Conservation (phyloP, 2,113 vertebrate species). For the Gopherus evgoodei region DNA sequence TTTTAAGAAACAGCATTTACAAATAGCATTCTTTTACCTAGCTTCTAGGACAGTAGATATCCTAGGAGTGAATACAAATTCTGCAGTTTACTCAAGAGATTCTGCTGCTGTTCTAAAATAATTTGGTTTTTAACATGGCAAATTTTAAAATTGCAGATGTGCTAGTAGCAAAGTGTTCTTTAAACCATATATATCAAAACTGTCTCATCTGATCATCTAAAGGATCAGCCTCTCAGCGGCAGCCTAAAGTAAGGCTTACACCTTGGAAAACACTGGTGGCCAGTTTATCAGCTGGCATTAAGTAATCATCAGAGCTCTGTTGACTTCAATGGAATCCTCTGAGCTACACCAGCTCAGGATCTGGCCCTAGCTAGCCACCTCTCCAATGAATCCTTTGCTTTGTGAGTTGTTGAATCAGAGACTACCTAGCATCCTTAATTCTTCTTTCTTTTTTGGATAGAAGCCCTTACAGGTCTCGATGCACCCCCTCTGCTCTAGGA, state of each 20-base stretch:
- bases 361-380: background rate
- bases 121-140: constrained; percentile 41
- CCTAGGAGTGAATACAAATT: constrained; percentile 67
- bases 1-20: constrained; percentile 65
- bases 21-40: constrained; percentile 72
- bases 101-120: constrained; percentile 74
- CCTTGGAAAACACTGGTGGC: constrained; percentile 25
- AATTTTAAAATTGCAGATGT: constrained; percentile 48
- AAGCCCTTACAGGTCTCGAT: constrained; percentile 43
- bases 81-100: constrained; percentile 74
- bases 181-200: constrained; percentile 36
- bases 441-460: constrained; percentile 39
- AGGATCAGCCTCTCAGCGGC: constrained; percentile 79
- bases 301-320: background rate
- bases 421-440: constrained; percentile 60
- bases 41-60: constrained; percentile 73
- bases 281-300: background rate
- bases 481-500: constrained; percentile 9
- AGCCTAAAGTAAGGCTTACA: constrained; percentile 69
- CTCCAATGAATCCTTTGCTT: constrained; percentile 56
- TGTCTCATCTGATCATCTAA: constrained; percentile 73
- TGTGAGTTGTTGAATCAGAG: constrained; percentile 56
- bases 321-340: constrained; percentile 19
- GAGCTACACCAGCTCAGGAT: constrained; percentile 10
- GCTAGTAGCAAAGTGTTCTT: constrained; percentile 60